These are phyloP conservation scores for Polymixis flavicincta DNA, from an alignment of 2,888 invertebrate genomes.

Conservation along the genomic window DNA sequence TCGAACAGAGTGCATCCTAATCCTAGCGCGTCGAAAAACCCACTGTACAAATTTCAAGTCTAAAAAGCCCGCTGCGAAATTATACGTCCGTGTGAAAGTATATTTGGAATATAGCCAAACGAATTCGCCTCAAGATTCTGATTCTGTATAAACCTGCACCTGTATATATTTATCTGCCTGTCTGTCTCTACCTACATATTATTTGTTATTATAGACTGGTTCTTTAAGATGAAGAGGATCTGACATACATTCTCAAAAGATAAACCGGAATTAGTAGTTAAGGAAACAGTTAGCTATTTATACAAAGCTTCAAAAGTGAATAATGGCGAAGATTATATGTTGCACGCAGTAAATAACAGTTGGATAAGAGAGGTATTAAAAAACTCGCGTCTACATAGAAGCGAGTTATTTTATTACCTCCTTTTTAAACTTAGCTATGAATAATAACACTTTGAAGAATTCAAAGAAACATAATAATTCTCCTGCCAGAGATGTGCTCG, in stretches of 20 bases:
- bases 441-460: neutral
- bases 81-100: too few species aligned
- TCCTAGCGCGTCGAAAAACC: too few species aligned
- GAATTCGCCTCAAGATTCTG: neutral
- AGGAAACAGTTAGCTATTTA: constrained; percentile 14
- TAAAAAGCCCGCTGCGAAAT: too few species aligned
- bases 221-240: neutral
- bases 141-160: neutral
- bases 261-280: constrained; percentile 14
- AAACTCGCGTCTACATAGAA: neutral
- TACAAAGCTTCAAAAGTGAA: constrained; percentile 3
- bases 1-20: too few species aligned
- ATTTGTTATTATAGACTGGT: neutral
- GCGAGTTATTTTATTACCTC: too few species aligned
- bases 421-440: neutral
- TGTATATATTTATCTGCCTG: neutral
- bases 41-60: too few species aligned
- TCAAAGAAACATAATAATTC: neutral
- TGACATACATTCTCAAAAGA: constrained; percentile 9
- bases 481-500: neutral
- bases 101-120: neutral
- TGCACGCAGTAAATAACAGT: constrained; percentile 14
- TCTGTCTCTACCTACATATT: neutral
- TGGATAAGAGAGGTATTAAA: neutral
- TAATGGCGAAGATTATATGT: constrained; percentile 6